Percentiles rank a stretch among this genome's conserved stretches.
Evolutionary conservation across 2,113 vertebrate genomes (phyloP).

Genomic region (Saccopteryx leptura): DNA sequence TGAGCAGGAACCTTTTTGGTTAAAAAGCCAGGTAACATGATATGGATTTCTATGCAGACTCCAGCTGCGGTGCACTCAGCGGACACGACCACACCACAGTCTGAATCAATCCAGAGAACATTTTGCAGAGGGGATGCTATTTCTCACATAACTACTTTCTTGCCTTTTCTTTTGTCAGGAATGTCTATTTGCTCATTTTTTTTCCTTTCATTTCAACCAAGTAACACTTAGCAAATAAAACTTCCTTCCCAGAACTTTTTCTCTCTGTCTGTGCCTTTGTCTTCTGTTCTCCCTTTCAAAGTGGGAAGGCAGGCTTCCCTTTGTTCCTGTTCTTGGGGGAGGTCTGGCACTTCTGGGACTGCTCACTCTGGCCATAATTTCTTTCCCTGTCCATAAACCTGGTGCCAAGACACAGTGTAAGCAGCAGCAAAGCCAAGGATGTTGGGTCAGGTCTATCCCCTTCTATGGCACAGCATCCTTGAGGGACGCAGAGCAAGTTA

Average conservation of each 20-base stretch:
- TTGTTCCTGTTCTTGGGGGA: not conserved
- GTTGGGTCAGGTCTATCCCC: not conserved
- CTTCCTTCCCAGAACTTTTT: not conserved
- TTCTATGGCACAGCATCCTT: not conserved
- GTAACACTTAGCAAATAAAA: not conserved
- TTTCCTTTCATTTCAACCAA: not conserved
- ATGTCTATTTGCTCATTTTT: no score
- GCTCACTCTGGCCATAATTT: not conserved
- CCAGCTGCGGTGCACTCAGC: not conserved
- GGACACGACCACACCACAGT: rapidly evolving
- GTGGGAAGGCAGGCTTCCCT: not conserved
- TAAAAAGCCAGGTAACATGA: not conserved
- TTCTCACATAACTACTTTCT: not conserved
- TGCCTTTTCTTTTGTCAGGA: not conserved
- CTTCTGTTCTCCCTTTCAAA: not conserved
- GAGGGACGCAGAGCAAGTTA: not conserved
- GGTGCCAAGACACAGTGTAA: not conserved
- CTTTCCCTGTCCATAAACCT: not conserved
- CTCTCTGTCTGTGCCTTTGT: not conserved
- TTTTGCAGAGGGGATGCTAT: no score
- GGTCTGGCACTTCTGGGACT: not conserved
- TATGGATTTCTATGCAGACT: not conserved
- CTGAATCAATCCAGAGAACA: rapidly evolving
- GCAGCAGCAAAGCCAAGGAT: not conserved
- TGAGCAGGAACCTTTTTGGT: not conserved